Conservation (phyloP, 2,888 invertebrate genomes). For the Selenia dentaria region DNA sequence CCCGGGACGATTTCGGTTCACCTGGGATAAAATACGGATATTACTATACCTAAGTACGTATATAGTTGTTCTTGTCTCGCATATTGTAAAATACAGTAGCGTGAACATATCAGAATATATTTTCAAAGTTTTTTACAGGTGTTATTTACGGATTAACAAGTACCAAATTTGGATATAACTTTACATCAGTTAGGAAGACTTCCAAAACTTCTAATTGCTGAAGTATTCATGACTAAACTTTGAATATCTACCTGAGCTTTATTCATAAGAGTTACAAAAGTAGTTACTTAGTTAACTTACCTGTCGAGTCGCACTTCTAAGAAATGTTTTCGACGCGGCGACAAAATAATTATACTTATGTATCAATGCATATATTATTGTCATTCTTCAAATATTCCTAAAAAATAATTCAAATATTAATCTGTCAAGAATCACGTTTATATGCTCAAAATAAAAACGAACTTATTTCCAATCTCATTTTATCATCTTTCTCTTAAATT, state of each 20-base stretch:
- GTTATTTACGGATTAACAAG: conserved; percentile 2
- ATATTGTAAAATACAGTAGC: neutral
- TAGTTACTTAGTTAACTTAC: no score
- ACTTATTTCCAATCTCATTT: no score
- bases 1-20: conserved; percentile 53
- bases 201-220: conserved; percentile 7
- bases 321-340: no score
- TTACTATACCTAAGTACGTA: conserved; percentile 10
- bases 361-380: no score
- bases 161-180: conserved; percentile 2
- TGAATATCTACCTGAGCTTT: neutral
- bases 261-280: no score
- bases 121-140: neutral
- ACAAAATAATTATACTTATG: no score
- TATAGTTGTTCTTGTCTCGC: neutral
- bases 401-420: no score
- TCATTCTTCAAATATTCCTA: no score
- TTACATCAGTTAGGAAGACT: neutral
- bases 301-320: no score
- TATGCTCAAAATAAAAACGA: no score
- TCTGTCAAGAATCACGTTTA: no score
- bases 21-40: conserved; percentile 31
- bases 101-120: conserved; percentile 2
- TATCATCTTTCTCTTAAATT: no score
- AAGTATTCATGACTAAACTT: conserved; percentile 1